Conservation (phyloP, 1,140 invertebrate species). For the Tetraneura akinire region DNA sequence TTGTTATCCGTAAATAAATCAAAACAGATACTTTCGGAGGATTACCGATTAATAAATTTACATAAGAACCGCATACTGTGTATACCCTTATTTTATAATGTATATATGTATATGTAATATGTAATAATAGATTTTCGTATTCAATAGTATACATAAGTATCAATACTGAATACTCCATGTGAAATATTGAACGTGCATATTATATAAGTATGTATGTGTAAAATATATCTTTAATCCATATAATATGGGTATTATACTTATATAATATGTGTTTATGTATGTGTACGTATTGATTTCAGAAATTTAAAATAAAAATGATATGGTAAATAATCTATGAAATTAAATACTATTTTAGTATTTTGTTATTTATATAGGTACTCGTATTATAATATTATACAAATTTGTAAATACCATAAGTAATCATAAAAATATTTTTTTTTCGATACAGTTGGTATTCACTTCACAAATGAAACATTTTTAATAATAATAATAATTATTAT, state of each 20-base stretch:
- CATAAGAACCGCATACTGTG: slow-evolving; percentile 39
- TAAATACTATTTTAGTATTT: too few relatives aligned
- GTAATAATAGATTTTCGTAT: slow-evolving; percentile 41
- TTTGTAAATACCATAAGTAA: too few relatives aligned
- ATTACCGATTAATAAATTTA: slow-evolving; percentile 43
- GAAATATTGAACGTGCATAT: background rate
- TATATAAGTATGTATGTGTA: background rate
- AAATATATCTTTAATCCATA: background rate
- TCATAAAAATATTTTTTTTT: too few relatives aligned
- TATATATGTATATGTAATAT: background rate
- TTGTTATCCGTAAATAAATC: slow-evolving; percentile 52
- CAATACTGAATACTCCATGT: background rate
- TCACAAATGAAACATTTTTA: too few relatives aligned
- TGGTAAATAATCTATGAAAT: too few relatives aligned
- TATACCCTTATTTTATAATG: background rate
- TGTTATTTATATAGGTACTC: too few relatives aligned
- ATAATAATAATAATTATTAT: slow-evolving; percentile 7
- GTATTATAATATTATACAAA: too few relatives aligned
- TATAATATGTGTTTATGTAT: background rate
- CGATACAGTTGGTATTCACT: too few relatives aligned
- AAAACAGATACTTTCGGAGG: slow-evolving; percentile 50
- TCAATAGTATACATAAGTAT: background rate
- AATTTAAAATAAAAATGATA: background rate
- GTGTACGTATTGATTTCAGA: too few relatives aligned
- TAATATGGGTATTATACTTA: background rate